phyloP scores from a whole-genome alignment of 2,888 invertebrate species.

The Trichopoda pennipes region DNA sequence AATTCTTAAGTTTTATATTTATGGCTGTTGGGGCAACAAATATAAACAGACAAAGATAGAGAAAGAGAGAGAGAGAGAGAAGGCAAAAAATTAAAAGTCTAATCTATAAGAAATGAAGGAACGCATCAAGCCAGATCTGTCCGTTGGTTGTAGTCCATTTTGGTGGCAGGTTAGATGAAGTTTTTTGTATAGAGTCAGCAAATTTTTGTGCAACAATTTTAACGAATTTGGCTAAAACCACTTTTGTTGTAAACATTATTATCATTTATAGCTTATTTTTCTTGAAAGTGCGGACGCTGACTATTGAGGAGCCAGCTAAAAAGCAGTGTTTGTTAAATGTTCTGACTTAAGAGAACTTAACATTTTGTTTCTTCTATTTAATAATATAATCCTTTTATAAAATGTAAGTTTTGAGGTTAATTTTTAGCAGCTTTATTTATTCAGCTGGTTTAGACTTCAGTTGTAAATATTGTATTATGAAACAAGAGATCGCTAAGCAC shows the following conservation, averaged over 20 bases:
- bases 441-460: too few species aligned
- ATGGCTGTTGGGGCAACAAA: conserved; percentile 32
- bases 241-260: conserved; percentile 63
- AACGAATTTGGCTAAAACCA: conserved; percentile 70
- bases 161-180: conserved; percentile 37
- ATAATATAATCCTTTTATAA: too few species aligned
- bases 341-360: neutral
- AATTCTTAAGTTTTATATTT: conserved; percentile 56
- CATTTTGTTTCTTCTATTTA: too few species aligned
- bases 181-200: conserved; percentile 32
- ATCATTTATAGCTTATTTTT: conserved; percentile 18
- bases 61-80: neutral
- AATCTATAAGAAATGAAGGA: too few species aligned
- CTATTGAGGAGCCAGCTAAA: neutral
- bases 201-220: conserved; percentile 63
- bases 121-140: conserved; percentile 51
- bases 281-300: conserved; percentile 26
- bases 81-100: neutral
- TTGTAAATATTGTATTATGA: too few species aligned
- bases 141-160: conserved; percentile 51
- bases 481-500: too few species aligned
- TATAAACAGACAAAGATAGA: neutral
- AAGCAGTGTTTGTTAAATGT: conserved; percentile 5
- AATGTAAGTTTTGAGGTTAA: too few species aligned
- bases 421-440: too few species aligned